A percentile compares a stretch with the other conserved stretches of the same genome.
These are phyloP conservation scores for Aspidapion aeneum DNA, from an alignment of 2,888 invertebrate genomes.

Conservation along the genomic window DNA sequence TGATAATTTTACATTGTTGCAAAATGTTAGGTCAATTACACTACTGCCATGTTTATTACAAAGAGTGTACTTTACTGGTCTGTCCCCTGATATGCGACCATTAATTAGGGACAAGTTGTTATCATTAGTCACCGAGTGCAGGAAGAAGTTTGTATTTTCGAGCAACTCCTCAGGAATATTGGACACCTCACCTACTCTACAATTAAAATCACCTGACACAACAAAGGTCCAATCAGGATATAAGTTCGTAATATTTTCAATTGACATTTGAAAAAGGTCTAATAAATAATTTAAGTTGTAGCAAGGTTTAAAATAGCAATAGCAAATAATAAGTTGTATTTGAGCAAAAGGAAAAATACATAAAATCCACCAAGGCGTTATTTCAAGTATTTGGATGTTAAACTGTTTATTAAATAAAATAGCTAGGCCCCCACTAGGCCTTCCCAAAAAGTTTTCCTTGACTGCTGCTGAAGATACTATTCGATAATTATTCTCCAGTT, in stretches of 20 bases:
- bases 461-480: too few species aligned
- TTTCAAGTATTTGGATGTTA: background rate
- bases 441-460: too few species aligned
- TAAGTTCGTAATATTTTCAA: background rate
- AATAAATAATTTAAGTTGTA: background rate
- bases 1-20: background rate
- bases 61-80: background rate
- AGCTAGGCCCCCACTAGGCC: background rate
- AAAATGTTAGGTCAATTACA: background rate
- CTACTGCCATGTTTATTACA: background rate
- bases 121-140: background rate
- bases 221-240: background rate
- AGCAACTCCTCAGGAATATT: background rate
- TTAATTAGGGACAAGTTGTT: background rate
- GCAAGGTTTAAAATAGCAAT: background rate
- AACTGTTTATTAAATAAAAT: background rate
- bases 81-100: background rate
- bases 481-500: too few species aligned
- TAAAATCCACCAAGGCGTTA: background rate
- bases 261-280: background rate
- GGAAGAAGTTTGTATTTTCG: background rate
- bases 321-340: background rate
- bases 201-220: background rate
- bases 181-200: background rate
- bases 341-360: background rate